Base-by-base conservation (phyloP, 2,113 vertebrate species). In the Falcunculus frontatus region DNA sequence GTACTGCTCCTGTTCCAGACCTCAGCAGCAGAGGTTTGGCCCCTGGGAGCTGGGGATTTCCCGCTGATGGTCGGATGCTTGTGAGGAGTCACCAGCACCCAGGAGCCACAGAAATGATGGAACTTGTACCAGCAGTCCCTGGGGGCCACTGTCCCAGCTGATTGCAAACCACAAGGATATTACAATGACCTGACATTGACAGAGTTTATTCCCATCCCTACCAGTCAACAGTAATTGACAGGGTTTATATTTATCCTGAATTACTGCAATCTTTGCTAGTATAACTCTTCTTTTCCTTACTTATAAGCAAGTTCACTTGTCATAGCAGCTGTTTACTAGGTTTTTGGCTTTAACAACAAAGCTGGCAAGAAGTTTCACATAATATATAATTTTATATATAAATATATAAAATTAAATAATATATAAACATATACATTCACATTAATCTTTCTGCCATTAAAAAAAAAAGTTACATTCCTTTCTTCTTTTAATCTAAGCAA, bases 11-110 rank as follows among this genome's bases (percentile, higher is more conserved):
- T 62, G 47, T 47, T 79, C 42, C 78, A 89, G 65, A 72, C 23
- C 41, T 46, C 22, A 9, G 21, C 0, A 0, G 18, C 1, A 3
- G 44, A 78, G 37, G 30, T 60, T 60, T 69, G 27, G 44, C 27
- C 70, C 32, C 62, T 11, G 20, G 17, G n/a, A 22, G 5, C 23
- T 39, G 46, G 20, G 57, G 27, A 76, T 80, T 90, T 82, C 63
- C 41, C 4, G 0, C 78, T 84, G 49, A 37, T 7, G 5, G 68
- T 49, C 0, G 0, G 41, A 37, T 23, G 75, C 30, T 86, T 30
- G 25, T 29, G 46, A 62, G 1, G 10, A 76, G 72, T 53, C 46
- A 37, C 67, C 18, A 52, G 62, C 0, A 0, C 37, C 65, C 9
- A 1, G 32, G 39, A 85, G n/a, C 35, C 70, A 88, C 3, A 76